Evolutionary conservation across 1,140 invertebrate genomes (phyloP), one percentile per base, ranked within the genome.

Genomic region (Magallana ariakensis): DNA sequence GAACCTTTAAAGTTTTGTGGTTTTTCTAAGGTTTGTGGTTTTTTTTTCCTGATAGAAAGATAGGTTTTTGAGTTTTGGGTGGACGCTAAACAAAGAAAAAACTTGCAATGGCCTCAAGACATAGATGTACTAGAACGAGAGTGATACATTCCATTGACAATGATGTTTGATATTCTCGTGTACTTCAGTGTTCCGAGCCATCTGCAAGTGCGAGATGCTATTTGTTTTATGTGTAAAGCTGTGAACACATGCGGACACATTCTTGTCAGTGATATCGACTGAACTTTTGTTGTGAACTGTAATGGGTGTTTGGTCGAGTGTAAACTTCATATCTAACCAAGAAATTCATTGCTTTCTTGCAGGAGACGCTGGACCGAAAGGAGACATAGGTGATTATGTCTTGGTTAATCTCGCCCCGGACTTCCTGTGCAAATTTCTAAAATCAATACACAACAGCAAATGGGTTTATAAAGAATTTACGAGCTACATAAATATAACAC

Each of bases 391-490:
- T 75, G 22, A 75, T 1, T 19, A 75, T 26, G 22, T 75, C 66
- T 22, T 75, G 9, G 22, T 75, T 75, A 15, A 75, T 75, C 22
- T 75, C 22, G 33, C 33, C 26, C 22, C 66, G 33, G 66, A 10
- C 19, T 19, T 75, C 22, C 33, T 26, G 33, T 75, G 11, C 9
- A 13, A 33, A 26, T 26, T 62, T 66, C 13, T 10, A 13, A 75
- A 5, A 75, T 75, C 66, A 13, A 75, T 75, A 26, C 66, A 19
- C 19, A 33, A 7, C 1, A 33, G 22, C 13, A 75, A 26, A 19
- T 75, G 66, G 22, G 33, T 75, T 75, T 75, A 75, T 75, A 75
- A 75, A 75, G 66, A 26, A 75, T 75, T 75, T 26, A 75, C 66
- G 22, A 26, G 22, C 10, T 13, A 26, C 22, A 26, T 33, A 26